Evolutionary conservation across 2,797 vertebrate genomes (phyloP).

Genomic region (Xiphorhynchus erythropygius): DNA sequence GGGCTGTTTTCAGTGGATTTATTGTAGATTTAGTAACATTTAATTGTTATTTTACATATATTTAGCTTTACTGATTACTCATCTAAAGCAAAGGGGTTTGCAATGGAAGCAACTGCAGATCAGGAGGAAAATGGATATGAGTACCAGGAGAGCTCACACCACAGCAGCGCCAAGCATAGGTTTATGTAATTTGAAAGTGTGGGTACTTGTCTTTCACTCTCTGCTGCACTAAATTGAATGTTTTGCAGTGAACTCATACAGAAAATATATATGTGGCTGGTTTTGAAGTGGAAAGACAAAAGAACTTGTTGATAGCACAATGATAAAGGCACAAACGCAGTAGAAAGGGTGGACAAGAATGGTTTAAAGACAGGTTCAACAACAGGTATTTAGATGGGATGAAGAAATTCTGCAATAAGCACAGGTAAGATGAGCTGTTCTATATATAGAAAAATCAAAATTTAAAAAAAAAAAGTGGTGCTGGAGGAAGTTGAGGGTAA

Average conservation of each 20-base stretch:
- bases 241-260: not conserved
- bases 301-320: not conserved
- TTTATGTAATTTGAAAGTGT: not conserved
- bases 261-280: not conserved
- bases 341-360: not conserved
- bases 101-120: not conserved
- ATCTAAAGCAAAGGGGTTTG: not conserved
- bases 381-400: not conserved
- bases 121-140: not conserved
- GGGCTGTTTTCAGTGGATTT: not conserved
- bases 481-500: not conserved
- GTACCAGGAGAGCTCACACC: not conserved
- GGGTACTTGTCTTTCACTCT: not conserved
- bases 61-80: not conserved
- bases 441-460: not conserved
- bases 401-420: not conserved
- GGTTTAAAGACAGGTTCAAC: not conserved
- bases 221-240: not conserved
- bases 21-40: not conserved
- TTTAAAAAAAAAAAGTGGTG: not conserved
- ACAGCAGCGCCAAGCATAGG: not conserved
- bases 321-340: not conserved
- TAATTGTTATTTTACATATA: not conserved
- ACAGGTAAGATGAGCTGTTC: not conserved
- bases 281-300: not conserved